Conservation (phyloP, 2,888 invertebrate species). For the Thumatha senex region DNA sequence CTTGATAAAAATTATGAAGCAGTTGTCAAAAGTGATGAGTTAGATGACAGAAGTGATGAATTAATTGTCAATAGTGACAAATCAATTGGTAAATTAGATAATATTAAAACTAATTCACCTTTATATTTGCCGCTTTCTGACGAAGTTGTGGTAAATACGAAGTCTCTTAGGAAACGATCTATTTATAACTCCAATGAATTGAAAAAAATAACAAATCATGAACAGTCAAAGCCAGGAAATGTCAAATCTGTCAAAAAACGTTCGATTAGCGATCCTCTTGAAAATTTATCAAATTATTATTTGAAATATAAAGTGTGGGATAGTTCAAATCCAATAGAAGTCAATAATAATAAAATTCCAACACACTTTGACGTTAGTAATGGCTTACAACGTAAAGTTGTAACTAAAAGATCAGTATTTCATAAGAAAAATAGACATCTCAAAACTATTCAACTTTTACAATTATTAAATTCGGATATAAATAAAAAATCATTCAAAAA, state of each 20-base stretch:
- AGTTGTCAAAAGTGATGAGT: background rate
- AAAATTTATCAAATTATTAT: conserved; percentile 57
- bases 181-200: conserved; percentile 3
- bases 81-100: background rate
- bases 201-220: too few species aligned
- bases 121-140: conserved; percentile 12
- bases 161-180: conserved; percentile 32
- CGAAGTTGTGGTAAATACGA: conserved; percentile 26
- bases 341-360: conserved; percentile 16
- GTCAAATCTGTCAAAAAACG: conserved; percentile 48
- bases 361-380: conserved; percentile 47
- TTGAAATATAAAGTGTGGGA: conserved; percentile 65
- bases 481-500: conserved; percentile 5
- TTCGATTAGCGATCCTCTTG: conserved; percentile 43
- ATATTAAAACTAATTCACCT: background rate
- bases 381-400: conserved; percentile 25
- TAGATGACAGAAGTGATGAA: background rate
- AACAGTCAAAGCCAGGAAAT: too few species aligned
- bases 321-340: conserved; percentile 39
- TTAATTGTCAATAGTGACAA: conserved; percentile 10
- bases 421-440: conserved; percentile 25
- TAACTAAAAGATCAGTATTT: conserved; percentile 40
- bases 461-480: conserved; percentile 31
- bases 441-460: conserved; percentile 38
- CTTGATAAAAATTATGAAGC: background rate